Evolutionary conservation across 2,113 vertebrate species (phyloP).

Genomic region (Lathamus discolor): DNA sequence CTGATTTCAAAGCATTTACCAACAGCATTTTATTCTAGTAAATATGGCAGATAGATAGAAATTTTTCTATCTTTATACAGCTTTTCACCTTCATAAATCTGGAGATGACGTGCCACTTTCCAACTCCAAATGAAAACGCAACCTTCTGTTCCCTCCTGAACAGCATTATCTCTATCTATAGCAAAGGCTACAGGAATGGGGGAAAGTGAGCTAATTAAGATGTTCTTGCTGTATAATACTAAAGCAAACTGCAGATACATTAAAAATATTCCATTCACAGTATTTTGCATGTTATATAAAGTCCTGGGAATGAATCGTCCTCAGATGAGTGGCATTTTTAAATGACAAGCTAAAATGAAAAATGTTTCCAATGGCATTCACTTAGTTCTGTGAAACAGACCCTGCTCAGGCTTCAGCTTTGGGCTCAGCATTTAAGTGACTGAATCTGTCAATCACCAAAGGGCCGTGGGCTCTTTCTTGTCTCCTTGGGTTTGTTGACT

Average conservation of each 20-base stretch:
- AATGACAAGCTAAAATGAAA: neutral
- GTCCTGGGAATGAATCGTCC: neutral
- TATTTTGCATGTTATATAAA: conserved; percentile 7
- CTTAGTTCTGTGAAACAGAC: neutral
- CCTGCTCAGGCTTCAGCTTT: conserved; percentile 18
- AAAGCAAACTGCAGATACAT: neutral
- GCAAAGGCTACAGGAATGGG: neutral
- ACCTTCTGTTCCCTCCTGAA: neutral
- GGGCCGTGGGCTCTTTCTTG: conserved; percentile 42
- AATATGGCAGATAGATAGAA: neutral
- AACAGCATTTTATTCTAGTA: neutral
- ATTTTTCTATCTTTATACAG: neutral
- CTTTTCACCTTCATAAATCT: conserved; percentile 9
- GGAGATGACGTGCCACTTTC: neutral
- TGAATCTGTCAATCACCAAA: conserved; percentile 28
- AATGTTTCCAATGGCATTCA: neutral
- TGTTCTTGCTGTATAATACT: neutral
- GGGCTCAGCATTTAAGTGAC: conserved; percentile 29
- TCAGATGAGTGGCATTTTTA: neutral
- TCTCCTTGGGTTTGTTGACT: conserved; percentile 49
- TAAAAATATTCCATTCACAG: neutral
- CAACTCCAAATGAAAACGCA: neutral
- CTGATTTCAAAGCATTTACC: neutral
- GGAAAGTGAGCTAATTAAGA: neutral
- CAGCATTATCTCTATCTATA: neutral